phyloP scores from a whole-genome alignment of 1,140 invertebrate species.

The Hycleus phaleratus region DNA sequence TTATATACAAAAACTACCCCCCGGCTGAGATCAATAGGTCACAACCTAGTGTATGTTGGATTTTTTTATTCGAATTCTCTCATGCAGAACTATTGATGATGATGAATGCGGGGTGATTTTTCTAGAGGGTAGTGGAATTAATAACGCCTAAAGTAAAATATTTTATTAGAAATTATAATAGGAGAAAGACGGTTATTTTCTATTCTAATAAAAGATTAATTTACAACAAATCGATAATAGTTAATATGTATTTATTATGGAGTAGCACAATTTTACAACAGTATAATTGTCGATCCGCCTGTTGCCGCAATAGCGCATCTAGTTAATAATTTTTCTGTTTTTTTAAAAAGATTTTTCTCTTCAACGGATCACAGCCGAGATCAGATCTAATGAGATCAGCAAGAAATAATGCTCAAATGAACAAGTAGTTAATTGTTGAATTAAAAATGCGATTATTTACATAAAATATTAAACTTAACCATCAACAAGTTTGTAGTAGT shows the following conservation, averaged over 20 bases:
- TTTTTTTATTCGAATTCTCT: constrained; percentile 19
- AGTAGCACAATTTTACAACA: constrained; percentile 23
- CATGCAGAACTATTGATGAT: constrained; percentile 9
- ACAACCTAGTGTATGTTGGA: constrained; percentile 12
- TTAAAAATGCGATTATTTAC: constrained; percentile 22
- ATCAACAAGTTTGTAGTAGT: neutral
- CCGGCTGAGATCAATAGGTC: constrained; percentile 32
- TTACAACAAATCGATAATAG: constrained; percentile 6
- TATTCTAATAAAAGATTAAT: neutral
- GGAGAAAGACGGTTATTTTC: neutral
- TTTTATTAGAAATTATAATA: neutral
- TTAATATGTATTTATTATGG: constrained; percentile 22
- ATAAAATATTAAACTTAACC: constrained; percentile 18
- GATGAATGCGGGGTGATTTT: neutral
- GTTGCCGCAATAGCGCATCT: constrained; percentile 12
- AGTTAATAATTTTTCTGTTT: constrained; percentile 9
- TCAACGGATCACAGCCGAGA: constrained; percentile 23
- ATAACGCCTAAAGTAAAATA: neutral
- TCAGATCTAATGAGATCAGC: constrained; percentile 27
- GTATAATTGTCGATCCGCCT: constrained; percentile 21
- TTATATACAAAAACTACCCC: constrained; percentile 17
- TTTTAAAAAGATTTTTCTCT: no score
- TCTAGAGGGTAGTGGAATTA: neutral
- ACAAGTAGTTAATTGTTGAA: constrained; percentile 9
- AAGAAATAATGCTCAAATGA: constrained; percentile 17